These are phyloP conservation scores for Maniola hyperantus DNA, from an alignment of 2,888 invertebrate species.

Conservation along the genomic window DNA sequence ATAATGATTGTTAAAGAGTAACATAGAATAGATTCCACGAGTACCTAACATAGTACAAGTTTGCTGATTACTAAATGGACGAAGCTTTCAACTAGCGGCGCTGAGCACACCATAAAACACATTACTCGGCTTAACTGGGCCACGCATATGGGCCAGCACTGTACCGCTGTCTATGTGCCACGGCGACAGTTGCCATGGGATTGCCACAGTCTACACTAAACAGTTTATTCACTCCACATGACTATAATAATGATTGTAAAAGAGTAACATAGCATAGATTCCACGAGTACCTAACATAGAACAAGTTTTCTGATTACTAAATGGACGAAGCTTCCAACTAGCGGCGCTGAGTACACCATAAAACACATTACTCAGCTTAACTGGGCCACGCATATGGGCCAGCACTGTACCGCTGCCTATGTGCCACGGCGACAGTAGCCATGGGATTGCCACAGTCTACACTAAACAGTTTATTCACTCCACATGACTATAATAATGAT, in stretches of 20 bases:
- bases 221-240: neutral
- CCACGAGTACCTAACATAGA: slow-evolving; percentile 12
- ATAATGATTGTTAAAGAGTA: neutral
- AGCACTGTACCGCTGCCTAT: slow-evolving; percentile 23
- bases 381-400: slow-evolving; percentile 32
- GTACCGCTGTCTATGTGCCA: slow-evolving; percentile 23
- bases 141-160: slow-evolving; percentile 30
- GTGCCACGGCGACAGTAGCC: slow-evolving; percentile 15
- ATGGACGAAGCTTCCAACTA: slow-evolving; percentile 35
- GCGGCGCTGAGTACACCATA: slow-evolving; percentile 28
- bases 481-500: neutral
- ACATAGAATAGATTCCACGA: neutral
- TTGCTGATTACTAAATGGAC: slow-evolving; percentile 24
- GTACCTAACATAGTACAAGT: slow-evolving; percentile 7
- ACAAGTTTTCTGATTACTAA: slow-evolving; percentile 9
- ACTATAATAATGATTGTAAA: neutral
- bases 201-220: neutral
- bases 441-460: slow-evolving; percentile 11
- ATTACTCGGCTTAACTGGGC: slow-evolving; percentile 29
- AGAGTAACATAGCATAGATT: neutral
- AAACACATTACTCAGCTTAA: slow-evolving; percentile 29
- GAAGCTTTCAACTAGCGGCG: slow-evolving; percentile 32
- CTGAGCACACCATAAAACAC: slow-evolving; percentile 32
- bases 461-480: neutral
- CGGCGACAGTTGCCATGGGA: slow-evolving; percentile 16